Base-by-base conservation (phyloP, 2,113 vertebrate species). In the Nibea coibor region DNA sequence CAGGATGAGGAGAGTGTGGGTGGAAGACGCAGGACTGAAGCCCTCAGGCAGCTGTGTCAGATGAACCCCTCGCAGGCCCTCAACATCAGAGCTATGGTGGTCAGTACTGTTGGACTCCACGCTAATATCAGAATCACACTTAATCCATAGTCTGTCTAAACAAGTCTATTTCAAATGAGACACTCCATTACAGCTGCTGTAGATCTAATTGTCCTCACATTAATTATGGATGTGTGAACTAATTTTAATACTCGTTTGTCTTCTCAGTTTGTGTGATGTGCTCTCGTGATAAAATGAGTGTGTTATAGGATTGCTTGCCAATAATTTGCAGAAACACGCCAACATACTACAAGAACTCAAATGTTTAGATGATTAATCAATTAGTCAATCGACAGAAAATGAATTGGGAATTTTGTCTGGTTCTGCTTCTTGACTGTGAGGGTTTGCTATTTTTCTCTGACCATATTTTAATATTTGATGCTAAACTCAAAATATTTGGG, bases 51-150 rank as follows among this genome's bases (percentile, higher is more conserved):
- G 90, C 93, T 99, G 0, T 99, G 98, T 86, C 98, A 97, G 87
- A 99, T 99, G 98, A 99, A 99, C 90, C 98, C 98, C 47, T 97
- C 97, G 17, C 97, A 99, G 78, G 97, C 98, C 10, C 95, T 99
- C 15, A 97, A 98, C 92, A 97, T 99, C 76, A 95, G 98, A 77
- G 97, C 98, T 71, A 99, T 99, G 98, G 98, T 97, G 97, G 98
- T 99, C 84, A 96, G 97, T 92, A 39, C 48, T 64, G 2, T 64
- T 75, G 12, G 28, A 11, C 45, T 64, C 42, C 48, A 28, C 45
- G 42, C 59, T 67, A 17, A 12, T 9, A 10, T 63, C 68, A 24
- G 26, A 50, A 20, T 64, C 59, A 19, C 8, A 17, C 42, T 61
- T 54, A 10, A 59, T 58, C 26, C 51, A 11, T 61, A 58, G 39